Percentiles rank a stretch among this genome's conserved stretches.
Conservation (phyloP, 2,797 vertebrate genomes). For the Hipposideros larvatus region DNA sequence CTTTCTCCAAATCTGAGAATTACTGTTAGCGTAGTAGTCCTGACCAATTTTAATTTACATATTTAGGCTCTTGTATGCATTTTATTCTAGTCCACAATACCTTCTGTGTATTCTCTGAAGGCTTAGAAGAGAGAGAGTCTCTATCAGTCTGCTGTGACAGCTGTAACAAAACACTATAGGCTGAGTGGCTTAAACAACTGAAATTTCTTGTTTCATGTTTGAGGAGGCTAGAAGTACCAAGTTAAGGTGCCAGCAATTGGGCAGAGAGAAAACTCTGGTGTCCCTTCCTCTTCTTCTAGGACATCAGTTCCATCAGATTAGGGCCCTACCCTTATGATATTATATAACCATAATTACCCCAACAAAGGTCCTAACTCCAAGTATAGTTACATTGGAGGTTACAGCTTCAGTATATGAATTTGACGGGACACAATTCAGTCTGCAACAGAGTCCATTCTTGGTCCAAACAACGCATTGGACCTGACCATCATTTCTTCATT, state of each 20-base stretch:
- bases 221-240: background rate
- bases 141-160: background rate
- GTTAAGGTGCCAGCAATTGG: background rate
- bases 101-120: background rate
- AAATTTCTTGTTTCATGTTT: background rate
- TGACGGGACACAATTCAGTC: background rate
- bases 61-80: background rate
- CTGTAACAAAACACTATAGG: background rate
- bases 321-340: background rate
- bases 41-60: background rate
- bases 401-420: background rate
- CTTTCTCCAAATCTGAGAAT: background rate
- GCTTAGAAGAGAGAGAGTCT: background rate
- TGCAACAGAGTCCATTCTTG: background rate
- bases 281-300: background rate
- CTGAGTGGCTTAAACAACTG: background rate
- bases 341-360: background rate
- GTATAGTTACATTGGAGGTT: background rate
- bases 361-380: background rate
- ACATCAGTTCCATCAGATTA: constrained; percentile 1
- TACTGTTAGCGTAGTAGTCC: background rate
- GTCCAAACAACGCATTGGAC: background rate
- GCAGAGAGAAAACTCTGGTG: background rate
- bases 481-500: background rate
- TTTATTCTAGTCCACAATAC: background rate